Base-by-base conservation (phyloP, 2,797 vertebrate genomes). In the Anguilla marmorata region DNA sequence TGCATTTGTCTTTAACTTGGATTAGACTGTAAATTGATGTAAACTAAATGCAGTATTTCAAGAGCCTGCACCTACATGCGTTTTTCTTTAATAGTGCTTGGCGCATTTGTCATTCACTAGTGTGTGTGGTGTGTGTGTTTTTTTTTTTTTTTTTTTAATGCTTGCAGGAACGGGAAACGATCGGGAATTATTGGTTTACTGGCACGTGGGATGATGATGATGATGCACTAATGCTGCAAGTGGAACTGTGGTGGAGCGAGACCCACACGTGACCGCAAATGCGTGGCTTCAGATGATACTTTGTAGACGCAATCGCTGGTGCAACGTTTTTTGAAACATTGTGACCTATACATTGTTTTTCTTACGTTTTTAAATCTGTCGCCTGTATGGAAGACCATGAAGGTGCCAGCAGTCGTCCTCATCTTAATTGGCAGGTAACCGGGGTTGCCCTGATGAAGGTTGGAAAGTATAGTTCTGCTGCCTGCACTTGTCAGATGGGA, bases 401-500 rank as follows among this genome's bases (percentile, higher is more conserved):
- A 30, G 52, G 12, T 30, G 50, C 50, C n/a, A 52, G 52, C 30
- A 2, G 37, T 50, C 24, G 12, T 41, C 80, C 37, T 52, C 80
- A 58, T 56, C 30, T 24, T 19, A 58, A 72, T 33, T 33, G 82
- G 82, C 66, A 74, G 16, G 37, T 85, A 30, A 19, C 16, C 16
- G n/a, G 45, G 9, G 48, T 19, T 84, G 82, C n/a, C 50, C 48
- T 50, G 79, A 58, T 69, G 48, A n/a, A 87, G 82, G 79, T 56
- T 69, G 79, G 80, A 56, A 37, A 54, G 63, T 45, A n/a, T 41
- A 12, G 85, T 74, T 74, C 45, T 86, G 58, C 82, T 85, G 41
- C 11, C 66, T 16, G 50, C 19, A 76, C 33, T 88, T 85, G 83
- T 85, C 87, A 85, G 48, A 76, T 88, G 63, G 30, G 50, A 56